Conservation (phyloP, 2,888 invertebrate species). For the Apoda limacodes region DNA sequence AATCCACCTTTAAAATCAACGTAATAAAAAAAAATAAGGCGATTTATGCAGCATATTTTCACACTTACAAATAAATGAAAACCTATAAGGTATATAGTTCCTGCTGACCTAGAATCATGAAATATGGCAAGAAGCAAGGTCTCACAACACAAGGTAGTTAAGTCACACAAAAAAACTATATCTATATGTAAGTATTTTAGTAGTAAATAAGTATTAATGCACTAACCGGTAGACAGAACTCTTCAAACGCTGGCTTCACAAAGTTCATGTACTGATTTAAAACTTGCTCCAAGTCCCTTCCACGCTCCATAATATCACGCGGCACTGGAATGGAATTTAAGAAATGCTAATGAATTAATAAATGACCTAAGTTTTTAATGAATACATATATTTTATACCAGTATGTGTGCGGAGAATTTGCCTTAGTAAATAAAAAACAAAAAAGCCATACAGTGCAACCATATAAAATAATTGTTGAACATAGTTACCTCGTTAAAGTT, state of each 20-base stretch:
- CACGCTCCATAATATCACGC: conserved; percentile 94
- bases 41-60: too few species aligned
- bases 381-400: background rate
- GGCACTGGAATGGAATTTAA: conserved; percentile 91
- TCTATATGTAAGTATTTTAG: background rate
- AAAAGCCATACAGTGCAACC: background rate
- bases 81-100: too few species aligned
- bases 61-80: too few species aligned
- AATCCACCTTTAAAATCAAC: too few species aligned
- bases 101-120: too few species aligned
- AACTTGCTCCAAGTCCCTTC: conserved; percentile 93
- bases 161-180: background rate
- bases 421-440: background rate
- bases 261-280: conserved; percentile 97
- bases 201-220: background rate
- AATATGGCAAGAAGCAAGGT: too few species aligned
- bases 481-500: background rate
- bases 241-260: conserved; percentile 99
- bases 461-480: background rate
- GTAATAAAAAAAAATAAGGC: too few species aligned
- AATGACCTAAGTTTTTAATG: too few species aligned
- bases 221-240: conserved; percentile 96
- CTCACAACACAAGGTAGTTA: background rate
- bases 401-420: too few species aligned
- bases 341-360: too few species aligned